phyloP scores from a whole-genome alignment of 2,888 invertebrate species.

The Mactromeris polynyma region DNA sequence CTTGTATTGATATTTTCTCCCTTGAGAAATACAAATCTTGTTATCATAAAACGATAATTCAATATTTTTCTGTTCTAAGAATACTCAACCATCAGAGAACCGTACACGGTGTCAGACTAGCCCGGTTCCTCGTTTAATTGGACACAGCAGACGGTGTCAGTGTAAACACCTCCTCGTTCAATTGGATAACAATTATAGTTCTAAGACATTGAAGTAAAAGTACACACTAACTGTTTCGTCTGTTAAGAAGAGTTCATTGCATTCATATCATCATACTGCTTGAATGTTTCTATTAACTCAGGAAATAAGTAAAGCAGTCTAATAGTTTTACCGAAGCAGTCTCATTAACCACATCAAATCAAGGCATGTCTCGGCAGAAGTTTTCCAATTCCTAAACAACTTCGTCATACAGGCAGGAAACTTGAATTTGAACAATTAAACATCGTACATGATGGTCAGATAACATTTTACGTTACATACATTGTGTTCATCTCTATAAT shows the following conservation, averaged over 20 bases:
- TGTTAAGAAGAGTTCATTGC: neutral
- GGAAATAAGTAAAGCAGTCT: too few relatives aligned
- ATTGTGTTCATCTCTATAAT: too few relatives aligned
- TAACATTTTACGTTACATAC: too few relatives aligned
- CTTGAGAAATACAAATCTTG: constrained; percentile 4
- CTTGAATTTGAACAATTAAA: too few relatives aligned
- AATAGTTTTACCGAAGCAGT: too few relatives aligned
- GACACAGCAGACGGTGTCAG: neutral
- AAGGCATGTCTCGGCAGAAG: too few relatives aligned
- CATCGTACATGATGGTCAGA: too few relatives aligned
- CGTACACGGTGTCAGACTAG: neutral
- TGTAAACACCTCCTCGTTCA: neutral
- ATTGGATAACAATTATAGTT: neutral
- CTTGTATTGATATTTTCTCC: neutral
- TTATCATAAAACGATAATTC: neutral
- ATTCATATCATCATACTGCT: neutral
- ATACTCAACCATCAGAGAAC: neutral
- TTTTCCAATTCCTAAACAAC: too few relatives aligned
- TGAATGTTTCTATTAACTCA: neutral
- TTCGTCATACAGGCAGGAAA: too few relatives aligned
- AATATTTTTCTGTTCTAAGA: neutral
- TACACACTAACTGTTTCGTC: neutral
- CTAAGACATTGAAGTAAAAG: neutral
- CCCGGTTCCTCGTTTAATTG: neutral
- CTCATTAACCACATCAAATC: too few relatives aligned